Base-by-base conservation (phyloP, 2,888 invertebrate genomes). In the Helleia helle region DNA sequence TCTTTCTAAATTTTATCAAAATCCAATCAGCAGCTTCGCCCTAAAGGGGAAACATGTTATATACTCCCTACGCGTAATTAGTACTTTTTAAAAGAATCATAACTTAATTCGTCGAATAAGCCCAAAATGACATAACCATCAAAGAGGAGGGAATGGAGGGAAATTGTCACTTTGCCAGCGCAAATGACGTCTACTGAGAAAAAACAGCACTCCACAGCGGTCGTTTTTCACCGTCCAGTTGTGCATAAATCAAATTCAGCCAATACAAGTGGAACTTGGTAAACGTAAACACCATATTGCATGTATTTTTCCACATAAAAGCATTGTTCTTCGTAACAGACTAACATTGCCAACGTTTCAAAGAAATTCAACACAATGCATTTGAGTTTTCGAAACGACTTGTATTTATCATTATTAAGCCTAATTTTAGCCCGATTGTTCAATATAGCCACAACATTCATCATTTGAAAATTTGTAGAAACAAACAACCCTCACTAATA, bases 191-290 rank as follows among this genome's bases (percentile, higher is more conserved):
- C 48, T 51, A 41, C 48, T 51, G 45, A 50, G 49, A 43, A 54
- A 51, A 51, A 52, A 52, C 48, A 51, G 49, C 48, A 51, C 42
- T 48, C 46, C 40, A 39, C 49, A 29, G 44, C 47, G 46, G 50
- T 52, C 51, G 51, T 55, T 55, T 51, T 51, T 55, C 54, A 55
- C 50, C 50, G 52, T 54, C 51, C 54, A 51, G 48, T 51, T 47
- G 51, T 46, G 47, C 51, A 54, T 54, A 53, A 58, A 58, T 54
- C 54, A 50, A 54, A 52, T 49, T 47, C 48, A 47, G 40, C 48
- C 50, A 46, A 50, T 52, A 54, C 50, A 50, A 51, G 48, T 52
- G 48, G 47, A 51, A 46, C 49, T 44, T 46, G 45, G 47, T 47
- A 51, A 49, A 51, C 40, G 37, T 47, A 49, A 51, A 49, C 41